Evolutionary conservation across 2,888 invertebrate species (phyloP), one percentile per base, ranked within the genome.

Genomic region (Bedellia somnulentella): DNA sequence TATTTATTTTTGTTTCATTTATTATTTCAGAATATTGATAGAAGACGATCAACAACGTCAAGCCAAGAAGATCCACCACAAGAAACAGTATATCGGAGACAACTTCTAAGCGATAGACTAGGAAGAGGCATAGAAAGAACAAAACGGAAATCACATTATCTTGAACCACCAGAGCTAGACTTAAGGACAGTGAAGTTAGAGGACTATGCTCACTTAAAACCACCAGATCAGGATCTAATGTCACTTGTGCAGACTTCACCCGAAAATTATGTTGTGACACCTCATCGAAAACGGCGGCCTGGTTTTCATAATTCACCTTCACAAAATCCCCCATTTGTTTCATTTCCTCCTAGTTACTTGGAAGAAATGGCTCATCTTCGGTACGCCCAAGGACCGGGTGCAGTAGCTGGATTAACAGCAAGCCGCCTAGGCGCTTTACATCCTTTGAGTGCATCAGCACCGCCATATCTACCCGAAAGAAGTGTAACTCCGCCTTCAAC

Each of bases 291-390:
- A 67, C 78, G 91, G 55, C 78, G 90, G 53, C 90, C 90, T 1
- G 91, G 91, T 29, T 92, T 92, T 48, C 89, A 90, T 56, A 90
- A 90, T 51, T 87, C 90, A 18, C 90, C 91, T 12, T 87, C 89
- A 38, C 90, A 91, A 53, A 90, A 91, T 63, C 88, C 89, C 37
- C 89, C 91, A 22, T 91, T 91, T 51, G 89, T 90, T 40, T 88
- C 90, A 35, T 89, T 88, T 53, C 83, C 85, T 42, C 86, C 86
- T 32, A 85, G 85, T 41, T 85, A 87, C 49, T 75, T 87, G 43
- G 87, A 87, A 55, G 87, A 87, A 51, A 80, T 85, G 49, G 71
- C 79, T 11, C 80, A 80, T 40, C 59, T 81, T 40, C 75, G 85
- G 41, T 81, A 84, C 45, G 80, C 82, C 34, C 81, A 81, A 57